Base-by-base conservation (phyloP, 2,113 vertebrate species). In the Monopterus albus region DNA sequence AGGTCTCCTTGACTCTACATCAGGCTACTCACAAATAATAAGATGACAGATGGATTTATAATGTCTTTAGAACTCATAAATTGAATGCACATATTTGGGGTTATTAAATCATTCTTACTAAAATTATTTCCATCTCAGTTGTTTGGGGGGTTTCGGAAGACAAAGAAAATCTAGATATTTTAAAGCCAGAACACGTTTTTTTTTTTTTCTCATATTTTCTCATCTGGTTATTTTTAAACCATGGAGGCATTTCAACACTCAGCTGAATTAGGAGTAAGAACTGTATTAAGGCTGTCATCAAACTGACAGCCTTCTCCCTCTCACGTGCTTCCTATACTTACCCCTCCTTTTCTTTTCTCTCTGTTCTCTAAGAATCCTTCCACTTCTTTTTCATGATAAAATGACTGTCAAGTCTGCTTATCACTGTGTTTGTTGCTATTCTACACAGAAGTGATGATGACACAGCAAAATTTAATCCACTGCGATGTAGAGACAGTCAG, bases 361-460 rank as follows among this genome's bases (percentile, higher is more conserved):
- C 14, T n/a, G n/a, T n/a, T n/a, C 15, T 31, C 8, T 52, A 66
- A 20, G 38, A 15, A 58, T 14, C 14, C 31, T 60, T 12, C 49
- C 12, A 64, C n/a, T n/a, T n/a, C n/a, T n/a, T 33, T 53, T 38
- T 17, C n/a, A 12, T 35, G 7, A 6, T 8, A 62, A 66, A 75
- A 45, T 40, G 13, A 62, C 40, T 38, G 76, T 66, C 21, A 72
- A 36, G 59, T 65, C 35, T 65, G 71, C 60, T 57, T 65, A 50
- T 20, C 26, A 42, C 46, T 21, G 62, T 59, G 33, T 65, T 74
- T 83, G 78, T 79, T 55, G 39, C 72, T 71, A 58, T 79, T 72
- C 80, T 53, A 56, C 56, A 68, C 61, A 55, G 45, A 68, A 45
- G 33, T 74, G 76, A 69, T 82, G 87, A 82, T 87, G 87, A 89